Base-by-base conservation (phyloP, 2,888 invertebrate species). In the Chaetogeoica ovagalla region DNA sequence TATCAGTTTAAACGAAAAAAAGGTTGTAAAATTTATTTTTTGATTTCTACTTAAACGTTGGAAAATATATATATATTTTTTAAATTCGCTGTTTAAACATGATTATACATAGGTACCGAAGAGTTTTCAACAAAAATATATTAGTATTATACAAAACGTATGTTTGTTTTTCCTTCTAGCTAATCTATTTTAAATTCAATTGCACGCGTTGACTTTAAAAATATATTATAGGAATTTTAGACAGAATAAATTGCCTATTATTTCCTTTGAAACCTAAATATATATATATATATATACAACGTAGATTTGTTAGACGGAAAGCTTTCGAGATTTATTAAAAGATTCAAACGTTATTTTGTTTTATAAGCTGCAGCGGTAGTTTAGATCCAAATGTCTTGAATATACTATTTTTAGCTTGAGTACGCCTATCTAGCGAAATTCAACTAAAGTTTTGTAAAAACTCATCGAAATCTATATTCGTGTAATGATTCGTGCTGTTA, bases 291-390 rank as follows among this genome's bases (percentile, higher is more conserved):
- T n/a, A 48, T 68, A 57, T 59, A 43, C 63, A 57, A 66, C 43
- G 19, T 43, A 30, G 43, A 76, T 76, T 76, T 68, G 43, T 48
- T 15, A 39, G 59, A 75, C 66, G 23, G 65, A 68, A 59, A 66
- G 75, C 66, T 75, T 75, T 66, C 57, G 57, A 76, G 66, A 68
- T 68, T 76, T 76, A 76, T 59, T 59, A 68, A 75, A 66, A 66
- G 66, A 59, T 76, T 68, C 68, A 30, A 39, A 59, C 19, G 75
- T 59, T 76, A 30, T 68, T 68, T 75, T 59, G n/a, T 75, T 66
- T 74, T 74, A 68, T n/a, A 76, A 59, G 59, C 59, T 48, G n/a
- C 23, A 5, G 8, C 15, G 30, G 68, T 68, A 30, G 66, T 59
- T 76, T 59, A n/a, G 68, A 59, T 48, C 23, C 59, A n/a, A 76